Percentiles rank a stretch among this genome's conserved stretches.
These are phyloP conservation scores for Lepidostoma basale DNA, from an alignment of 1,140 invertebrate genomes.

Conservation along the genomic window DNA sequence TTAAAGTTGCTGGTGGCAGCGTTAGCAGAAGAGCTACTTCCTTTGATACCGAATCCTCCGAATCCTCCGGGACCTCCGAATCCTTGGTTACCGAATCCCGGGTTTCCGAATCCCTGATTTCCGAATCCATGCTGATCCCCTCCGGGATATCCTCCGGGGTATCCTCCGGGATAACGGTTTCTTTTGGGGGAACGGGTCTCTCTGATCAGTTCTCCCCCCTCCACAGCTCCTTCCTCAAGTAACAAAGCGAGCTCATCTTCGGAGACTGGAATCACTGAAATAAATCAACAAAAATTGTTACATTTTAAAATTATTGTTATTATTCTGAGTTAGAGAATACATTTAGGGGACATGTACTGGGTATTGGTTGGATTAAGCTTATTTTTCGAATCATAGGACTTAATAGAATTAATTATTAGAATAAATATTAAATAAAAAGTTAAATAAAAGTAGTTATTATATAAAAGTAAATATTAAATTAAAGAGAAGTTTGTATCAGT, in stretches of 20 bases:
- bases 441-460: neutral
- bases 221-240: neutral
- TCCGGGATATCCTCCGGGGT: conserved; percentile 27
- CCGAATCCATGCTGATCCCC: conserved; percentile 15
- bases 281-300: neutral
- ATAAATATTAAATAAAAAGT: neutral
- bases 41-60: conserved; percentile 21
- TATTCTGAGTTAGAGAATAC: neutral
- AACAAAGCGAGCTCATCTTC: conserved; percentile 34
- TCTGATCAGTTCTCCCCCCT: conserved; percentile 4
- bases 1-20: conserved; percentile 28
- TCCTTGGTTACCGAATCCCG: conserved; percentile 11
- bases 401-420: neutral
- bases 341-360: no score
- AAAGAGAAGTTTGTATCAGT: neutral
- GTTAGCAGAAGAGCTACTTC: conserved; percentile 29
- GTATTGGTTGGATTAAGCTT: no score
- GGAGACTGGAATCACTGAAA: conserved; percentile 37
- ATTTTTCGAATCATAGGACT: neutral
- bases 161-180: conserved; percentile 24
- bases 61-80: conserved; percentile 15
- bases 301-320: neutral
- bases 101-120: conserved; percentile 14
- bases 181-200: conserved; percentile 31
- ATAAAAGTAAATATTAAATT: neutral